These are phyloP conservation scores for Monarcha castaneiventris DNA, from an alignment of 2,113 vertebrate species.

Conservation along the genomic window DNA sequence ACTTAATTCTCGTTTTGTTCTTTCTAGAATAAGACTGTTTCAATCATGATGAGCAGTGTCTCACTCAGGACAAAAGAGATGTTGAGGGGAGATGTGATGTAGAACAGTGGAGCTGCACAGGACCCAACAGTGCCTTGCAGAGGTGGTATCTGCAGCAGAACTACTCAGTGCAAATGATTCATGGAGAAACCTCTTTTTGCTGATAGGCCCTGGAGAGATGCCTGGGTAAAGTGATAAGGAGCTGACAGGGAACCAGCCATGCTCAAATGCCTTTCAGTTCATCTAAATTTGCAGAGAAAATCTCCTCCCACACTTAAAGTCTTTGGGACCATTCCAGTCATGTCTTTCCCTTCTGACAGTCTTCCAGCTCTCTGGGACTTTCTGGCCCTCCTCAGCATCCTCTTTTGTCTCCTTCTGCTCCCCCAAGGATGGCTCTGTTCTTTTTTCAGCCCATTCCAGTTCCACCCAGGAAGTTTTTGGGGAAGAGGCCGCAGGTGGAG, in stretches of 20 bases:
- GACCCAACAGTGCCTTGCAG: background rate
- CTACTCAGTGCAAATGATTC: background rate
- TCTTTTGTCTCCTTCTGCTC: background rate
- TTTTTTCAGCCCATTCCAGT: background rate
- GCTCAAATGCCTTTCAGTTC: background rate
- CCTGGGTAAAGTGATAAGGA: background rate
- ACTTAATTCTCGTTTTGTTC: background rate
- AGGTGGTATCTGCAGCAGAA: background rate
- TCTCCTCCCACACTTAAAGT: background rate
- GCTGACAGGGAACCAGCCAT: slow-evolving; percentile 3
- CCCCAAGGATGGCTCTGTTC: background rate
- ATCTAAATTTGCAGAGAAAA: background rate
- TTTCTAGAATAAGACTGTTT: background rate
- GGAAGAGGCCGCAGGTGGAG: background rate
- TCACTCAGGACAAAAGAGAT: background rate
- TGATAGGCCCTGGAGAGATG: background rate
- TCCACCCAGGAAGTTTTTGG: background rate
- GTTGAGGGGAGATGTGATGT: background rate
- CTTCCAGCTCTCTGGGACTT: background rate
- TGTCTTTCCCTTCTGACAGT: background rate
- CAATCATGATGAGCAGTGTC: fast-evolving
- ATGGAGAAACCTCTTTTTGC: background rate
- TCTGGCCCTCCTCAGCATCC: background rate
- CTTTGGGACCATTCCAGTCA: slow-evolving; percentile 1
- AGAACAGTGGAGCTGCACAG: background rate